Conservation (phyloP, 2,797 vertebrate species). For the Notolepis coatsorum region DNA sequence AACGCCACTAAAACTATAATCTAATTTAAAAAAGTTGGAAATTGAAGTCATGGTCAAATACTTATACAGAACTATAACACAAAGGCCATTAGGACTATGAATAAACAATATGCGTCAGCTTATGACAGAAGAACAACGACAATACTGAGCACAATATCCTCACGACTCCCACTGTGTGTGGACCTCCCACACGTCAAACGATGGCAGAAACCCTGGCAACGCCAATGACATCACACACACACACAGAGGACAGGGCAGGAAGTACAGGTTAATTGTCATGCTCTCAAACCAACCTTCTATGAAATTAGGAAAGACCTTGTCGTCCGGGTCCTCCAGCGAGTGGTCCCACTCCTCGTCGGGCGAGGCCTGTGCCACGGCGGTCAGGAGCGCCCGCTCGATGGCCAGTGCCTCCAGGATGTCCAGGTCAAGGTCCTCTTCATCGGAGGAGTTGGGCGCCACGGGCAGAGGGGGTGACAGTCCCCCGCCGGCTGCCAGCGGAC, state of each 20-base stretch:
- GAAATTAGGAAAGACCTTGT: slow-evolving; percentile 82
- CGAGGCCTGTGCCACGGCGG: slow-evolving; percentile 43
- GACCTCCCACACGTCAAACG: slow-evolving; percentile 70
- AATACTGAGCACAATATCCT: slow-evolving; percentile 3
- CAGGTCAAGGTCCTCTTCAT: slow-evolving; percentile 78
- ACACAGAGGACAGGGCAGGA: slow-evolving; percentile 44
- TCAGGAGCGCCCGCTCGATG: slow-evolving; percentile 68
- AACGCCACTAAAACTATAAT: slow-evolving; percentile 46
- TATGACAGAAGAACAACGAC: slow-evolving; percentile 14
- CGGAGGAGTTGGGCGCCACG: slow-evolving; percentile 51
- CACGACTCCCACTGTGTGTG: slow-evolving; percentile 40
- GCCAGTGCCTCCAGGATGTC: slow-evolving; percentile 80
- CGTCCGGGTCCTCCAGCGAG: slow-evolving; percentile 77
- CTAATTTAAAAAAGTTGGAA: slow-evolving; percentile 43
- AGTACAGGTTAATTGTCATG: slow-evolving; percentile 39
- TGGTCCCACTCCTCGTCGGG: slow-evolving; percentile 78
- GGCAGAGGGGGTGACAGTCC: slow-evolving; percentile 55
- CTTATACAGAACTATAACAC: slow-evolving; percentile 15
- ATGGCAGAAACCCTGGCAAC: slow-evolving; percentile 45
- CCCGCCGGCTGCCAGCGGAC: slow-evolving; percentile 57
- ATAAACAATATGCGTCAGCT: slow-evolving; percentile 13
- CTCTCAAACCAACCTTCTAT: slow-evolving; percentile 78
- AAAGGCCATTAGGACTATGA: neutral
- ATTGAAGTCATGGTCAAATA: slow-evolving; percentile 4
- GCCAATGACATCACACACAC: slow-evolving; percentile 54